These are phyloP conservation scores for Aspiorhynchus laticeps DNA, from an alignment of 2,113 vertebrate genomes.

Conservation along the genomic window DNA sequence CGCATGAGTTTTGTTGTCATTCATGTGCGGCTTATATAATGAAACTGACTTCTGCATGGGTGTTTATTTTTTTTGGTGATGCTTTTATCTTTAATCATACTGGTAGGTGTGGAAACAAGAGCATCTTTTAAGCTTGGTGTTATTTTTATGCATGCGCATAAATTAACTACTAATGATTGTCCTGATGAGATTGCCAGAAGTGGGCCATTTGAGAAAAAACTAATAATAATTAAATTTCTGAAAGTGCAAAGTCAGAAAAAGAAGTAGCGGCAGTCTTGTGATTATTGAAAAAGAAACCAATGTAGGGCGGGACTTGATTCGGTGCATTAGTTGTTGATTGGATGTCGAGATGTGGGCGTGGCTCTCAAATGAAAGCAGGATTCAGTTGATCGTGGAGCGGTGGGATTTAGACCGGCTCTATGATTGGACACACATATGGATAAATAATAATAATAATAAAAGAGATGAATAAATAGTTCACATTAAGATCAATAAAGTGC, in stretches of 20 bases:
- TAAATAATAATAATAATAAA: too few species aligned
- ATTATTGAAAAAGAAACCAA: neutral
- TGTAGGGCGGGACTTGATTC: neutral
- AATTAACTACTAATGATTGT: neutral
- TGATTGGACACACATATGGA: too few species aligned
- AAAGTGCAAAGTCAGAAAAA: neutral
- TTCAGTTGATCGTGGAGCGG: neutral
- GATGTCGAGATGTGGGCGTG: neutral
- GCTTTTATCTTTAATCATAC: neutral
- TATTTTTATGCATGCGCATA: neutral
- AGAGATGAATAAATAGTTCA: too few species aligned
- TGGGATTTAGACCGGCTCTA: too few species aligned
- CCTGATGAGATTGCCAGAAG: neutral
- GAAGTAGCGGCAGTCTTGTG: neutral
- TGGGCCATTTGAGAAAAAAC: neutral
- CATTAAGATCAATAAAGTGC: too few species aligned
- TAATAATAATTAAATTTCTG: neutral
- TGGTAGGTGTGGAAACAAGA: neutral
- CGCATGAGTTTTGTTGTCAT: neutral
- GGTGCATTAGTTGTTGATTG: too few species aligned
- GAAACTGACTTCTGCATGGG: neutral
- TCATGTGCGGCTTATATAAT: neutral
- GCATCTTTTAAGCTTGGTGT: neutral
- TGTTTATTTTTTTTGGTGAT: neutral
- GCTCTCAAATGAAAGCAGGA: neutral